Evolutionary conservation across 2,797 vertebrate genomes (phyloP), one percentile per base, ranked within the genome.

Genomic region (Harpagifer antarcticus): DNA sequence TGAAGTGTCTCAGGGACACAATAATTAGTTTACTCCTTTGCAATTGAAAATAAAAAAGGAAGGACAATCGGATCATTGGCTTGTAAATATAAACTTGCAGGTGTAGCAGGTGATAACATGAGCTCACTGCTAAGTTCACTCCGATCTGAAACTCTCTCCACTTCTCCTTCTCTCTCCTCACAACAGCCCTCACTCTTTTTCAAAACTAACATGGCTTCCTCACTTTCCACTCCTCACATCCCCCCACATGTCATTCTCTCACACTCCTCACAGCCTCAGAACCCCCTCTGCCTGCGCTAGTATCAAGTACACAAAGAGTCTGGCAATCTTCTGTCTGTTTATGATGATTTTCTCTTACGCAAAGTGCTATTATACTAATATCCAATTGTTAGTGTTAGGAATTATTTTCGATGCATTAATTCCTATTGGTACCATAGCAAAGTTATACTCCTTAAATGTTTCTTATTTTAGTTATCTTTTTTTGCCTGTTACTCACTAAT

Each of bases 171-270:
- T 82, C 59, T 78, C 61, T 78, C 78, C 74, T 84, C 70, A 81
- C 84, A 33, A 54, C 88, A 88, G 84, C 81, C 62, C 56, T 86
- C 81, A 48, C 70, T 79, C 56, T 84, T 63, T 68, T 42, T 72
- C 82, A 82, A 79, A 71, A 82, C 84, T 89, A 83, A 82, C 85
- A 70, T 58, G 13, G 82, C 83, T 86, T 74, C 72, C 67, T 72
- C 59, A 23, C 79, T 75, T 68, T 81, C 64, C 74, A 27, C 73
- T 83, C 62, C 75, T 80, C 78, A 68, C 84, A 53, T 45, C 12
- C 59, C 59, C 31, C 81, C 67, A 66, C 78, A 70, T 82, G 62
- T 68, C 84, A 85, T 89, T 75, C 65, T 53, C 74, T 83, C 52
- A 33, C 74, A 58, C 72, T 72, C 58, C 63, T 47, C 72, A 11